phyloP scores from a whole-genome alignment of 2,113 vertebrate species.

The Mystacornis crossleyi region DNA sequence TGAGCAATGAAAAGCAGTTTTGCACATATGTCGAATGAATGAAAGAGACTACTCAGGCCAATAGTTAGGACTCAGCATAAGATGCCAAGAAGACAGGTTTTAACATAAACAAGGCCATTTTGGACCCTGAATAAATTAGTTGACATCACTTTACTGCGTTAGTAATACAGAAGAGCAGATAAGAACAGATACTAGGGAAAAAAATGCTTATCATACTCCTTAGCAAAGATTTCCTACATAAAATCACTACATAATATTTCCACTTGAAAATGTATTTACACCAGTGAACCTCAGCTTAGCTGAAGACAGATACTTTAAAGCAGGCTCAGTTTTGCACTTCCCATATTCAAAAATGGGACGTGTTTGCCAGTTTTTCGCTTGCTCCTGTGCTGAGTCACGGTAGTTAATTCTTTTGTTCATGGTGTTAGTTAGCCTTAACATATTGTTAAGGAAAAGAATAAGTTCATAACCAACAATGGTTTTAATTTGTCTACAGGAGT shows the following conservation, averaged over 20 bases:
- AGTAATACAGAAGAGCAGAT: background rate
- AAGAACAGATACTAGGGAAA: background rate
- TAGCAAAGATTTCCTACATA: background rate
- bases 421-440: background rate
- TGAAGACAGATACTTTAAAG: background rate
- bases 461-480: background rate
- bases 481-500: background rate
- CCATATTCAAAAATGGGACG: background rate
- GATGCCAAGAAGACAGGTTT: background rate
- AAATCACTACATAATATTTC: background rate
- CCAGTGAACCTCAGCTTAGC: background rate
- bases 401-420: background rate
- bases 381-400: background rate
- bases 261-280: background rate
- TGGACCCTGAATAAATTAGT: background rate
- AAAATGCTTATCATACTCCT: background rate
- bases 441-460: background rate
- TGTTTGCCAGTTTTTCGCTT: background rate
- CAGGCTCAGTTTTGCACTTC: background rate
- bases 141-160: background rate
- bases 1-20: background rate
- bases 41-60: background rate
- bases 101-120: background rate
- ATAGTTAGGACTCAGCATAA: background rate
- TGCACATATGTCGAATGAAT: background rate